Conservation (phyloP, 2,797 vertebrate genomes). For the Phataginus tricuspis region DNA sequence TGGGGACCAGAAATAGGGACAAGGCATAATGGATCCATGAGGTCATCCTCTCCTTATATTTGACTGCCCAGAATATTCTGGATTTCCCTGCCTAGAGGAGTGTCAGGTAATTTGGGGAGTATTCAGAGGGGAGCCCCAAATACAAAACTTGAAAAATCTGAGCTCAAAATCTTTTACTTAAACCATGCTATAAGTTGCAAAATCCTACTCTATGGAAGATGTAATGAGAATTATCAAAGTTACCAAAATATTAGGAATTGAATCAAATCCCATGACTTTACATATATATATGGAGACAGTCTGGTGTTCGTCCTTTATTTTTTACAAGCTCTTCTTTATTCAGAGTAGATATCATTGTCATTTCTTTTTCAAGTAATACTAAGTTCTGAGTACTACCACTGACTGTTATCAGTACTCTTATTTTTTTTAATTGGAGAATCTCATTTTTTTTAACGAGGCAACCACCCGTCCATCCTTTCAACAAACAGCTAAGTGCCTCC, state of each 20-base stretch:
- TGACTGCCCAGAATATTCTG: not conserved
- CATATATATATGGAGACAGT: not conserved
- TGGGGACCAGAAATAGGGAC: slow-evolving; percentile 59
- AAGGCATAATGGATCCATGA: not conserved
- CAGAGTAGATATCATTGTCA: not conserved
- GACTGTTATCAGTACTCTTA: not conserved
- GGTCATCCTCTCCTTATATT: not conserved
- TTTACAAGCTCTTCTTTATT: slow-evolving; percentile 23
- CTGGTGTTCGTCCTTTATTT: not conserved
- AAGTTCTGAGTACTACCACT: not conserved
- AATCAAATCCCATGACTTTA: not conserved
- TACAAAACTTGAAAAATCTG: not conserved
- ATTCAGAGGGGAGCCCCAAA: not conserved
- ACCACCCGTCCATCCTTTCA: not conserved
- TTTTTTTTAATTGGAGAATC: not conserved
- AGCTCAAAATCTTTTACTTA: not conserved
- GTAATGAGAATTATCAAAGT: not conserved
- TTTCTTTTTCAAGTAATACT: not conserved
- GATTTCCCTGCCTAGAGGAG: not conserved
- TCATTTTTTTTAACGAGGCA: not conserved
- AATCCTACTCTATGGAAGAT: not conserved
- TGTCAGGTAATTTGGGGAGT: not conserved
- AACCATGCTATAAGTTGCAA: not conserved
- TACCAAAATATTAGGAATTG: not conserved
- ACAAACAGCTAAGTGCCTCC: not conserved